Evolutionary conservation across 2,797 vertebrate species (phyloP).

Genomic region (Neosalanx taihuensis): DNA sequence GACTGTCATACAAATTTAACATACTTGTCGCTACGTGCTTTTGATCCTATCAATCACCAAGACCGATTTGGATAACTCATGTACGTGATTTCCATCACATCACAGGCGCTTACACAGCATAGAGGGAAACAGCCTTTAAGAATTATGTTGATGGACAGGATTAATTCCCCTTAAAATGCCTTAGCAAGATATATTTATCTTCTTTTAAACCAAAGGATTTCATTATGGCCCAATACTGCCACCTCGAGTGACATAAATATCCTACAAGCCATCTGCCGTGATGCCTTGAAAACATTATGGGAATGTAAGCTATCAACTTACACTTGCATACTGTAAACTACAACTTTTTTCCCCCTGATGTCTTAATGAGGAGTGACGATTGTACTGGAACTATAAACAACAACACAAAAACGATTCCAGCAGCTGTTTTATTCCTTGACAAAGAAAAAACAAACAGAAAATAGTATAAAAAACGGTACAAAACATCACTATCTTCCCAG

Average conservation of each 20-base stretch:
- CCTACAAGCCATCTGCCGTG: background rate
- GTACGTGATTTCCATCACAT: too few relatives aligned
- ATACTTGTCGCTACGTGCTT: too few relatives aligned
- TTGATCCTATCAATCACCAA: too few relatives aligned
- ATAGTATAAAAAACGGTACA: background rate
- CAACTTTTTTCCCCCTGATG: background rate
- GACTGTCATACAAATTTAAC: background rate
- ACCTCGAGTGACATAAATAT: conserved; percentile 16
- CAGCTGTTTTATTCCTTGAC: conserved; percentile 7
- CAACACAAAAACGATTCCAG: background rate
- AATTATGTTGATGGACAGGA: too few relatives aligned
- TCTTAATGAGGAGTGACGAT: background rate
- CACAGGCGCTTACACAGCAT: too few relatives aligned
- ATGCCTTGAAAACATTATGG: background rate
- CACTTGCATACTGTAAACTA: too few relatives aligned
- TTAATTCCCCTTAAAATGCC: too few relatives aligned
- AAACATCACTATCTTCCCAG: background rate
- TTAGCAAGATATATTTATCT: too few relatives aligned
- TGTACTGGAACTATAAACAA: background rate
- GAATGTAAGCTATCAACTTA: background rate
- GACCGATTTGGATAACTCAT: too few relatives aligned
- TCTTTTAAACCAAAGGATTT: background rate
- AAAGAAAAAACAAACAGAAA: background rate
- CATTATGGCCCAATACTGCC: conserved; percentile 26
- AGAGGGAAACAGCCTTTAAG: too few relatives aligned